phyloP scores from a whole-genome alignment of 2,797 vertebrate genomes.

The Sciaenops ocellatus region DNA sequence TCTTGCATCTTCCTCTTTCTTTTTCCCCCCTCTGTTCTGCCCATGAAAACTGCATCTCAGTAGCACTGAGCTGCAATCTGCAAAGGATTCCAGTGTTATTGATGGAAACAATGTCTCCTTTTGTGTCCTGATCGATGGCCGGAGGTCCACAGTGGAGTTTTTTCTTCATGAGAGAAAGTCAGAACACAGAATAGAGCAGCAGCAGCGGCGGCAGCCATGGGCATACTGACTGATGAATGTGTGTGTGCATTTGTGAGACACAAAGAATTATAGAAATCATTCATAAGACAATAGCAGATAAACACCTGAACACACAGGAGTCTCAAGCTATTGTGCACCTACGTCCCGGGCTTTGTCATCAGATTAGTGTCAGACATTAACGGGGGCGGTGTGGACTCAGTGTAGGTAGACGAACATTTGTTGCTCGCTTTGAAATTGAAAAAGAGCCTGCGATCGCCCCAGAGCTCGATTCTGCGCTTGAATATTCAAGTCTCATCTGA shows the following conservation, averaged over 20 bases:
- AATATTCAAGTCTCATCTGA: conserved; percentile 29
- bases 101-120: conserved; percentile 56
- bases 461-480: conserved; percentile 8
- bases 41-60: conserved; percentile 13
- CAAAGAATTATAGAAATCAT: conserved; percentile 24
- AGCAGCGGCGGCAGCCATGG: conserved; percentile 19
- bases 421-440: conserved; percentile 21
- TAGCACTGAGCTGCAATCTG: conserved; percentile 15
- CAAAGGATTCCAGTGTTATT: conserved; percentile 56
- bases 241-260: conserved; percentile 10
- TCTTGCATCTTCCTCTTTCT: conserved; percentile 7
- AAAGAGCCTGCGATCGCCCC: conserved; percentile 1
- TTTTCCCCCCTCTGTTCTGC: background rate
- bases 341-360: conserved; percentile 21
- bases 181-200: conserved; percentile 42
- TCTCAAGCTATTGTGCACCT: conserved; percentile 17
- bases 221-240: conserved; percentile 11
- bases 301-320: conserved; percentile 21
- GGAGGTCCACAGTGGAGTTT: conserved; percentile 43
- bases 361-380: conserved; percentile 51
- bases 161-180: background rate
- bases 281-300: conserved; percentile 27
- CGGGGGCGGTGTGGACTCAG: conserved; percentile 12
- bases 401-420: conserved; percentile 27
- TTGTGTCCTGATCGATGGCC: conserved; percentile 59